Conservation (phyloP, 2,888 invertebrate genomes). For the Nudaria mundana region DNA sequence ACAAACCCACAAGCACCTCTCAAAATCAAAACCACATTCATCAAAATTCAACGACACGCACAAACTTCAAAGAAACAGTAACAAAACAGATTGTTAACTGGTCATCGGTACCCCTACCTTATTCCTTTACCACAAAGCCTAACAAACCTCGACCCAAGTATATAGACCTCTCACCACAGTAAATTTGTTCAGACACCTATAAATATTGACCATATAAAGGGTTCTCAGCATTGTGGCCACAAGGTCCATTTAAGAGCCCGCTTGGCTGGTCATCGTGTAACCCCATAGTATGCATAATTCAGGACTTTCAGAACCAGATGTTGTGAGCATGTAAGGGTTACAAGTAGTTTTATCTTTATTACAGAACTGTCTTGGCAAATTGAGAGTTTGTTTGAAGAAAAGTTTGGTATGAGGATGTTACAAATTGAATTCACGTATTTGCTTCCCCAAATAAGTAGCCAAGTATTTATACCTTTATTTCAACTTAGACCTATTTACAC, state of each 20-base stretch:
- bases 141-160: slow-evolving; percentile 2
- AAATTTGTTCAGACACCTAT: slow-evolving; percentile 55
- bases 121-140: slow-evolving; percentile 18
- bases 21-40: slow-evolving; percentile 33
- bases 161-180: slow-evolving; percentile 29
- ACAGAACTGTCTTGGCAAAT: slow-evolving; percentile 7
- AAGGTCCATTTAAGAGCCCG: slow-evolving; percentile 57
- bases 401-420: no score
- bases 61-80: slow-evolving; percentile 35
- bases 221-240: slow-evolving; percentile 43
- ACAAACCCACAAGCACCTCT: slow-evolving; percentile 8
- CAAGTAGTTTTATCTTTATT: slow-evolving; percentile 23
- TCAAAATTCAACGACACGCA: slow-evolving; percentile 44
- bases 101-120: slow-evolving; percentile 15
- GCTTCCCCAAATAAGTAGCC: no score
- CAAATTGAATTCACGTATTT: no score
- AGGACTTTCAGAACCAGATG: slow-evolving; percentile 42
- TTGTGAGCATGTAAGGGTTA: slow-evolving; percentile 22
- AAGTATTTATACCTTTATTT: no score
- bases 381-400: slow-evolving; percentile 2
- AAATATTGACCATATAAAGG: slow-evolving; percentile 63
- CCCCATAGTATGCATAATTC: slow-evolving; percentile 52
- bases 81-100: slow-evolving; percentile 2
- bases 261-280: slow-evolving; percentile 41
- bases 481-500: no score